Conservation (phyloP, 2,888 invertebrate genomes). For the Melitaea athalia region DNA sequence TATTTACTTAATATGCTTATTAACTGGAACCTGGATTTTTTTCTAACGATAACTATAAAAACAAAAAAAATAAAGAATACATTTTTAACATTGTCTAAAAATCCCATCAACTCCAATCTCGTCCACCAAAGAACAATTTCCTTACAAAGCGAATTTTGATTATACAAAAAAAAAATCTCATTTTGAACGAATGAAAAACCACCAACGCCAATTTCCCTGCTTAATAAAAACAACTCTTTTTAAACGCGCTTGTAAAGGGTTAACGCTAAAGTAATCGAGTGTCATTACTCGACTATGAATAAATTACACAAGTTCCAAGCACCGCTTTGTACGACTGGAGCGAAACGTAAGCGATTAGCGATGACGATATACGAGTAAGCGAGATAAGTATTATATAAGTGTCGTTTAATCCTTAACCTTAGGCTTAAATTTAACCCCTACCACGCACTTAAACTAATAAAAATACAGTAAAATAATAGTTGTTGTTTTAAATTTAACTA, state of each 20-base stretch:
- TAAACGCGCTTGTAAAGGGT: constrained; percentile 72
- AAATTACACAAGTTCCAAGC: constrained; percentile 66
- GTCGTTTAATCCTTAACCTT: neutral
- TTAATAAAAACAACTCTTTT: constrained; percentile 71
- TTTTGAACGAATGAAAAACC: constrained; percentile 35
- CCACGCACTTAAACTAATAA: too few relatives aligned
- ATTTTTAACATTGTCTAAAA: neutral
- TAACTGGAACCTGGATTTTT: too few relatives aligned
- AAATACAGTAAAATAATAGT: too few relatives aligned
- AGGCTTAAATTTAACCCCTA: too few relatives aligned
- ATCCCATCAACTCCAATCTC: constrained; percentile 14
- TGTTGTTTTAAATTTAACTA: too few relatives aligned
- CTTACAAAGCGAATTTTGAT: constrained; percentile 34
- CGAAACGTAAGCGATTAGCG: constrained; percentile 42
- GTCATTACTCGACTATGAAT: constrained; percentile 82
- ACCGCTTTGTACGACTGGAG: constrained; percentile 50
- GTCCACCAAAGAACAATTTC: constrained; percentile 29
- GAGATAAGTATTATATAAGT: neutral
- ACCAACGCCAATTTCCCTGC: constrained; percentile 39
- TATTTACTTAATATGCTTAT: too few relatives aligned
- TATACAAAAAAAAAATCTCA: constrained; percentile 35
- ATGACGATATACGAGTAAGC: neutral
- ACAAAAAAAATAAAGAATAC: too few relatives aligned
- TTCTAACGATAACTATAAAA: too few relatives aligned
- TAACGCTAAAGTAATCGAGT: constrained; percentile 79